Evolutionary conservation across 2,888 invertebrate species (phyloP).

Genomic region (Aquatica leii): DNA sequence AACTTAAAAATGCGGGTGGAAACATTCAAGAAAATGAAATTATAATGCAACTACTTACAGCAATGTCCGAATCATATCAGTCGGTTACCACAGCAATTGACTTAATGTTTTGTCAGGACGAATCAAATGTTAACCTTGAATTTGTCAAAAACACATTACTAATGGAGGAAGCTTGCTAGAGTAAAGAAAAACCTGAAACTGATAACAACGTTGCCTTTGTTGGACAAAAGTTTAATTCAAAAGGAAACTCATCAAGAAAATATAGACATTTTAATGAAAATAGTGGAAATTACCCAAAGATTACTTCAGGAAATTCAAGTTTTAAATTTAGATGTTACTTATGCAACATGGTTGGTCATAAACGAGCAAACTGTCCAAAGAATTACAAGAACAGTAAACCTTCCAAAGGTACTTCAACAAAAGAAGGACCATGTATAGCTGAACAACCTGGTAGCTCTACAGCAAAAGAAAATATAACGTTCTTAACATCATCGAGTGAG

Average conservation of each 20-base stretch:
- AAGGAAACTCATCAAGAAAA: not conserved
- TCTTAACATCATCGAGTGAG: slow-evolving; percentile 1
- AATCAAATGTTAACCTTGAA: slow-evolving; percentile 26
- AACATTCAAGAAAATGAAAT: slow-evolving; percentile 29
- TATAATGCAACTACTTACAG: slow-evolving; percentile 30
- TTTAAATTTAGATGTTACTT: not conserved
- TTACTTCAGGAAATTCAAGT: not conserved
- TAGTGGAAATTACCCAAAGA: not conserved
- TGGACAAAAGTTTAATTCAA: not conserved
- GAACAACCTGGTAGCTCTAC: not conserved
- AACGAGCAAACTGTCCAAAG: not conserved
- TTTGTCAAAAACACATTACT: slow-evolving; percentile 34
- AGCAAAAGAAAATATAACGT: slow-evolving; percentile 1
- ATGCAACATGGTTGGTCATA: slow-evolving; percentile 1
- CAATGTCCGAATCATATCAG: slow-evolving; percentile 34
- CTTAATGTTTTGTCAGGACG: slow-evolving; percentile 24
- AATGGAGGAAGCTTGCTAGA: slow-evolving; percentile 21
- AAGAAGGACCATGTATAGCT: not conserved
- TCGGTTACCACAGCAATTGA: slow-evolving; percentile 35
- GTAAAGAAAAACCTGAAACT: slow-evolving; percentile 12
- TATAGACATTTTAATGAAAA: slow-evolving; percentile 3
- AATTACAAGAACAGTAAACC: not conserved
- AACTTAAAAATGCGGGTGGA: slow-evolving; percentile 31
- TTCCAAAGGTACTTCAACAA: not conserved
- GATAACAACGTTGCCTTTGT: slow-evolving; percentile 13